Evolutionary conservation across 2,797 vertebrate genomes (phyloP).

Genomic region (Dendrocincla tyrannina): DNA sequence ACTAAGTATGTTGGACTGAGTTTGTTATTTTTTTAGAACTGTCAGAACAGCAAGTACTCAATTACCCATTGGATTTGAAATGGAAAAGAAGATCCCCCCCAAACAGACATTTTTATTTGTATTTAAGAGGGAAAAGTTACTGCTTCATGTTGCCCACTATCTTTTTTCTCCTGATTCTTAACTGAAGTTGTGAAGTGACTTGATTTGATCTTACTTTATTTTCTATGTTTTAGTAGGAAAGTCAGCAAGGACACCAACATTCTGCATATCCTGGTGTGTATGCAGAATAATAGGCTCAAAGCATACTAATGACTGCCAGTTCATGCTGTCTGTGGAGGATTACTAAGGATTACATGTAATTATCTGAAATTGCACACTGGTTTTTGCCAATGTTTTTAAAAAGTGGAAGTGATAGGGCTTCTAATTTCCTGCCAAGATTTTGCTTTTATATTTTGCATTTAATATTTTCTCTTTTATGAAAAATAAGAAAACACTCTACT

Average conservation of each 20-base stretch:
- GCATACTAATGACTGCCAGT: conserved; percentile 43
- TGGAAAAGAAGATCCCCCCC: not conserved
- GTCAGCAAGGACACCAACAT: conserved; percentile 10
- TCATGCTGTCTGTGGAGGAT: conserved; percentile 52
- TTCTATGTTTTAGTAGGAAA: conserved; percentile 17
- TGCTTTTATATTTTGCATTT: not conserved
- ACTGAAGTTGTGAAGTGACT: not conserved
- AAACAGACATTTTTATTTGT: not conserved
- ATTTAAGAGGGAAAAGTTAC: not conserved
- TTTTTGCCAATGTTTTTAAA: not conserved
- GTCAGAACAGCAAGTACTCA: not conserved
- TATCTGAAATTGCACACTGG: conserved; percentile 63
- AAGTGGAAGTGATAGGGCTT: conserved; percentile 48
- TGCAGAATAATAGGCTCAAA: conserved; percentile 44
- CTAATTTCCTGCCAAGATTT: conserved; percentile 24
- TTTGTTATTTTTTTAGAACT: not conserved
- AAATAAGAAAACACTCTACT: not conserved
- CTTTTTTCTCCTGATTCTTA: not conserved
- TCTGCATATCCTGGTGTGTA: conserved; percentile 2
- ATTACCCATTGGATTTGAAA: not conserved
- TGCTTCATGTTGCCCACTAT: not conserved
- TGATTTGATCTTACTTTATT: not conserved
- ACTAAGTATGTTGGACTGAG: not conserved
- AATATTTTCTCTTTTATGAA: not conserved
- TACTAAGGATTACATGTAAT: conserved; percentile 72